A percentile compares a stretch with the other conserved stretches of the same genome.
These are phyloP conservation scores for Homarus gammarus DNA, from an alignment of 2,888 invertebrate species.

Conservation along the genomic window DNA sequence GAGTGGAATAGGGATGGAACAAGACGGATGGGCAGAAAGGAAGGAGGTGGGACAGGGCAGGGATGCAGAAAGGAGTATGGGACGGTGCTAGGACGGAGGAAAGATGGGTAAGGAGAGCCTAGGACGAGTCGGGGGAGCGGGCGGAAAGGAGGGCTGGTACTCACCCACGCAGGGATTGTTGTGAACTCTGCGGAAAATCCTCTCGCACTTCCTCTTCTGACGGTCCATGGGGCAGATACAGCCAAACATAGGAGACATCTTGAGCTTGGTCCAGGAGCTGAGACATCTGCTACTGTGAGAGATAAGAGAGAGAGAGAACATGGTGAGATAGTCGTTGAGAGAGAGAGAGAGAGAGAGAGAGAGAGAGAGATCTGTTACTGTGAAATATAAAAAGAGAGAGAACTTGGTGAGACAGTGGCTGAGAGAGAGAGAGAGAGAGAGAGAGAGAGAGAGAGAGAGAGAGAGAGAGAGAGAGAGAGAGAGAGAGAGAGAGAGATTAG, in stretches of 20 bases:
- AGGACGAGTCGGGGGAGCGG: neutral
- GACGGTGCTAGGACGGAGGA: neutral
- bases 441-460: neutral
- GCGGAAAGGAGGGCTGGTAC: conserved; percentile 79
- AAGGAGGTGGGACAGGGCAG: neutral
- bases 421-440: neutral
- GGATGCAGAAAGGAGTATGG: neutral
- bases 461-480: neutral
- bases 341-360: conserved; percentile 14
- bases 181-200: conserved; percentile 92
- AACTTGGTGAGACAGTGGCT: neutral
- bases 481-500: conserved; percentile 11
- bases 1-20: neutral
- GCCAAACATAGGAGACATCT: conserved; percentile 93
- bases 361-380: neutral
- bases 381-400: neutral
- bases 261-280: conserved; percentile 91
- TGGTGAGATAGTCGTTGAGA: neutral
- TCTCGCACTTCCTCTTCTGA: conserved; percentile 85
- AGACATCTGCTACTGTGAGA: conserved; percentile 88
- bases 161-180: conserved; percentile 96
- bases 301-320: neutral
- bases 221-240: conserved; percentile 95
- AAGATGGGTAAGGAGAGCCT: neutral
- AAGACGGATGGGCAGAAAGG: neutral